Evolutionary conservation across 2,797 vertebrate genomes (phyloP).

Genomic region (Oceanodroma leucorhoa): DNA sequence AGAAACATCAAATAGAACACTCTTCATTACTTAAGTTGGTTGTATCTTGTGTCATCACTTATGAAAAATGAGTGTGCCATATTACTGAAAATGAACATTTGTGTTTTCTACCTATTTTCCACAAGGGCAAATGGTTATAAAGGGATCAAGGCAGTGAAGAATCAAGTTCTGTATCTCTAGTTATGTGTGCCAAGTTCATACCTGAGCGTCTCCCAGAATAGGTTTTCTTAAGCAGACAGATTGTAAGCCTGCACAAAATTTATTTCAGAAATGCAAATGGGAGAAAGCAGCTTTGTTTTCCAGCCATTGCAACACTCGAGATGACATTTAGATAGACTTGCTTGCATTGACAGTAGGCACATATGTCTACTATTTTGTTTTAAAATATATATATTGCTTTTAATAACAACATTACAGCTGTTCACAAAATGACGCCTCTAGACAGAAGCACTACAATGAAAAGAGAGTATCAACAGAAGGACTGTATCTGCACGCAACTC

Average conservation of each 20-base stretch:
- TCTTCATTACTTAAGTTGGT: background rate
- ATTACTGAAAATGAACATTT: slow-evolving; percentile 59
- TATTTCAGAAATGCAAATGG: slow-evolving; percentile 47
- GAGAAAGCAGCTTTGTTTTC: slow-evolving; percentile 62
- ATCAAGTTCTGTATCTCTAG: slow-evolving; percentile 20
- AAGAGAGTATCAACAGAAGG: slow-evolving; percentile 57
- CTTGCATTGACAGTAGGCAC: slow-evolving; percentile 65
- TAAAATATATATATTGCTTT: slow-evolving; percentile 69
- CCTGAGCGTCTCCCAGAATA: slow-evolving; percentile 9
- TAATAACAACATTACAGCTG: slow-evolving; percentile 73
- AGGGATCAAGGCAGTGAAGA: slow-evolving; percentile 25
- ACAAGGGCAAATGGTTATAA: slow-evolving; percentile 34
- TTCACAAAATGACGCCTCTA: slow-evolving; percentile 66
- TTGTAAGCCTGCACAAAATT: slow-evolving; percentile 43
- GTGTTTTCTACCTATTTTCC: slow-evolving; percentile 66
- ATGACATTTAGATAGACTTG: slow-evolving; percentile 63
- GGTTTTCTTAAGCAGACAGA: slow-evolving; percentile 42
- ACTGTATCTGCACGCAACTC: slow-evolving; percentile 29
- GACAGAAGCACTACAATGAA: slow-evolving; percentile 55
- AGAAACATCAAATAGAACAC: background rate
- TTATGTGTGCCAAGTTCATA: slow-evolving; percentile 12
- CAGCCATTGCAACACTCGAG: slow-evolving; percentile 46
- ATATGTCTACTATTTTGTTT: slow-evolving; percentile 69
- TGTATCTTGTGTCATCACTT: slow-evolving; percentile 31
- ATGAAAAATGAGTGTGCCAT: slow-evolving; percentile 4